These are phyloP conservation scores for Amphiprion percula DNA, from an alignment of 2,113 vertebrate species.

Conservation along the genomic window DNA sequence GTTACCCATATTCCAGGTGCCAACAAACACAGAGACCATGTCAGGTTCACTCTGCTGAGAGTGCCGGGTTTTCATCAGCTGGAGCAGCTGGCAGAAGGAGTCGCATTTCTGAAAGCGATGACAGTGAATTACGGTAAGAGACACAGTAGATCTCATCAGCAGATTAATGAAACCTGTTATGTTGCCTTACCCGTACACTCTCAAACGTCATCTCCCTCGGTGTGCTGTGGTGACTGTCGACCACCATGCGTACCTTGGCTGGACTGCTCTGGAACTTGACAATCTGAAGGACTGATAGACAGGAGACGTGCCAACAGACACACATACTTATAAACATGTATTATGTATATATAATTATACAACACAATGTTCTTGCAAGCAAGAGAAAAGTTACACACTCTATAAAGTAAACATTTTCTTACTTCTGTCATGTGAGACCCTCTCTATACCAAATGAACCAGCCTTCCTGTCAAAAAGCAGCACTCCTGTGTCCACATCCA, in stretches of 20 bases:
- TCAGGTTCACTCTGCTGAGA: slow-evolving; percentile 87
- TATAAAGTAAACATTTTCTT: slow-evolving; percentile 42
- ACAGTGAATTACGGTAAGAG: slow-evolving; percentile 10
- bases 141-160: neutral
- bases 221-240: slow-evolving; percentile 84
- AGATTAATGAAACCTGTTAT: neutral
- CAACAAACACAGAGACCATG: slow-evolving; percentile 88
- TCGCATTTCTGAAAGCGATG: slow-evolving; percentile 85
- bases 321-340: neutral
- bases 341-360: neutral
- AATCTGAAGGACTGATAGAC: slow-evolving; percentile 88
- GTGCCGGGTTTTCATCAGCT: slow-evolving; percentile 88
- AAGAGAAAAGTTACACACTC: neutral
- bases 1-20: slow-evolving; percentile 94
- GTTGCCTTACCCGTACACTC: slow-evolving; percentile 77
- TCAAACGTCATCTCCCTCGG: slow-evolving; percentile 88
- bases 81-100: slow-evolving; percentile 90
- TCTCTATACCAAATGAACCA: slow-evolving; percentile 78
- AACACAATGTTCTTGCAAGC: neutral
- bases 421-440: slow-evolving; percentile 87
- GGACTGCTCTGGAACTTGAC: slow-evolving; percentile 87
- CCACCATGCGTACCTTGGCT: slow-evolving; percentile 85
- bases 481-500: slow-evolving; percentile 86
- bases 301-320: neutral
- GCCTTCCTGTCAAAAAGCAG: slow-evolving; percentile 84